Percentiles rank a stretch among this genome's conserved stretches.
Conservation (phyloP, 2,113 vertebrate species). For the Menura novaehollandiae region DNA sequence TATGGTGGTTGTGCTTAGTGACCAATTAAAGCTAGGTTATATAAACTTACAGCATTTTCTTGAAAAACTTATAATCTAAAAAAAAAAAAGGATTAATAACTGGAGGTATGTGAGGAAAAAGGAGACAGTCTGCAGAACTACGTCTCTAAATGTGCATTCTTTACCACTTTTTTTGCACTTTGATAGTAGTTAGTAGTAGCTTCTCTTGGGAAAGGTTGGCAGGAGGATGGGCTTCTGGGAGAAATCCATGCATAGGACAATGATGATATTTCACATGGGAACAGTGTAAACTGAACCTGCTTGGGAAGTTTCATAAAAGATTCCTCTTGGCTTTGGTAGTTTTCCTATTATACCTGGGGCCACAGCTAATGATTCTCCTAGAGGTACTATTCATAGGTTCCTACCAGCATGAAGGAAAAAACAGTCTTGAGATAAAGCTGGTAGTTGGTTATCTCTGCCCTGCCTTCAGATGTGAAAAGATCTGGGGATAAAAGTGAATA, state of each 20-base stretch:
- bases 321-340: neutral
- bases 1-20: neutral
- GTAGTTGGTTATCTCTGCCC: neutral
- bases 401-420: neutral
- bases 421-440: neutral
- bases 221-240: neutral
- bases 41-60: neutral
- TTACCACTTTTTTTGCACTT: neutral
- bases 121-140: neutral
- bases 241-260: neutral
- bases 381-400: neutral
- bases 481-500: neutral
- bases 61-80: neutral
- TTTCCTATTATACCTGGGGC: neutral
- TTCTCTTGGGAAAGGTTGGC: neutral
- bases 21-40: neutral
- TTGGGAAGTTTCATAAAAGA: neutral
- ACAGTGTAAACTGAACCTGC: neutral
- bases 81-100: neutral
- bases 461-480: neutral
- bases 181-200: neutral
- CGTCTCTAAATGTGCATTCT: neutral
- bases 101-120: neutral
- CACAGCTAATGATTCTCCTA: neutral
- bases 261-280: neutral